Evolutionary conservation across 1,140 invertebrate species (phyloP).

Genomic region (Cyclargus thomasi): DNA sequence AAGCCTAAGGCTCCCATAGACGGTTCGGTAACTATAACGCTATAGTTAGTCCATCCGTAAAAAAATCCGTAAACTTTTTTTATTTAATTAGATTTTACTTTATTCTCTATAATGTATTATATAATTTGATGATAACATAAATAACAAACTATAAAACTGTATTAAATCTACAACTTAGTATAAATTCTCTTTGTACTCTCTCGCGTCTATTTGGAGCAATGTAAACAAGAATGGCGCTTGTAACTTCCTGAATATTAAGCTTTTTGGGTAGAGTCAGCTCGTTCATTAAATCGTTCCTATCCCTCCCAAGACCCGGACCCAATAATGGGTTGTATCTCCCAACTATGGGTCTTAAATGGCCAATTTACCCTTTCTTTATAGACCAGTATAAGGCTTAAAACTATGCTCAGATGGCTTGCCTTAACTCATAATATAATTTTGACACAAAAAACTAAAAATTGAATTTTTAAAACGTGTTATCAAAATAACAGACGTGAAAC

Average conservation of each 20-base stretch:
- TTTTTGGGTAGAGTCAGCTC: constrained; percentile 23
- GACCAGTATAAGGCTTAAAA: constrained; percentile 31
- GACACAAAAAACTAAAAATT: neutral
- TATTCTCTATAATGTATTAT: too few relatives aligned
- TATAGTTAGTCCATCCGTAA: too few relatives aligned
- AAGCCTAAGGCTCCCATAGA: too few relatives aligned
- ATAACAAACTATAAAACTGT: neutral
- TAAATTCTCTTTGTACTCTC: neutral
- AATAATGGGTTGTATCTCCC: constrained; percentile 42
- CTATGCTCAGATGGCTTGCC: neutral
- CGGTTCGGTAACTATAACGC: too few relatives aligned
- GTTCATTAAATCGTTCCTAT: constrained; percentile 35
- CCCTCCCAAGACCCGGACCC: constrained; percentile 33
- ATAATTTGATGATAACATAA: too few relatives aligned
- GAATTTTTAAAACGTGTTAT: neutral
- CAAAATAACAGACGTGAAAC: too few relatives aligned
- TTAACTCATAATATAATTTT: neutral
- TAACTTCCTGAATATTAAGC: constrained; percentile 30
- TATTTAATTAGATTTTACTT: too few relatives aligned
- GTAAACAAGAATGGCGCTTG: constrained; percentile 12
- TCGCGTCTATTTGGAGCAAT: neutral
- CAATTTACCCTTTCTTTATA: constrained; percentile 41
- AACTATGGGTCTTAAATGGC: constrained; percentile 41
- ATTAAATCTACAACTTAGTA: neutral
- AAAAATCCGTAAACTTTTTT: too few relatives aligned